Percentiles rank a stretch among this genome's conserved stretches.
phyloP scores from a whole-genome alignment of 2,797 vertebrate species.

The Buceros bicornis region DNA sequence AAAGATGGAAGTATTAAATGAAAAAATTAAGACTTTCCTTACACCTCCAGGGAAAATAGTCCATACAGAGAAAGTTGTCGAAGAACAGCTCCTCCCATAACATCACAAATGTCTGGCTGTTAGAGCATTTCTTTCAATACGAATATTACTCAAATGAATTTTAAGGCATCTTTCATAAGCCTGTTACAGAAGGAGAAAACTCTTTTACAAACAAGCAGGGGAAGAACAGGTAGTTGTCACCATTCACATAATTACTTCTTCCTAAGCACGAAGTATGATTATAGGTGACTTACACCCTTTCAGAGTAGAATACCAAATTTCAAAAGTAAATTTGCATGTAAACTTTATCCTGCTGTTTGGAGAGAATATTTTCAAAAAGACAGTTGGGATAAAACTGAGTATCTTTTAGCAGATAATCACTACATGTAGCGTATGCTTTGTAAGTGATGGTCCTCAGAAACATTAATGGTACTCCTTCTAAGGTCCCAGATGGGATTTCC shows the following conservation, averaged over 20 bases:
- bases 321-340: not conserved
- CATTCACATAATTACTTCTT: not conserved
- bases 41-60: not conserved
- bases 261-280: not conserved
- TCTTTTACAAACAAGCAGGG: not conserved
- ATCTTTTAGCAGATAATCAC: not conserved
- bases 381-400: not conserved
- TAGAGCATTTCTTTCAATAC: not conserved
- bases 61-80: not conserved
- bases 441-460: not conserved
- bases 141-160: not conserved
- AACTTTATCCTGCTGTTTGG: not conserved
- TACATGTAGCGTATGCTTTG: not conserved
- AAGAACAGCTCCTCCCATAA: not conserved
- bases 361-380: not conserved
- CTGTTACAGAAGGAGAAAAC: not conserved
- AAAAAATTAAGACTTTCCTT: not conserved
- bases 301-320: not conserved
- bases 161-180: not conserved
- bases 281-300: not conserved
- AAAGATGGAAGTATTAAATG: not conserved
- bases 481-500: not conserved
- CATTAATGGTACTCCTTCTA: not conserved
- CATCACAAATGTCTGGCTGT: not conserved
- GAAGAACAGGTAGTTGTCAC: not conserved